Conservation (phyloP, 1,140 invertebrate genomes). For the Brachionus manjavacas region DNA sequence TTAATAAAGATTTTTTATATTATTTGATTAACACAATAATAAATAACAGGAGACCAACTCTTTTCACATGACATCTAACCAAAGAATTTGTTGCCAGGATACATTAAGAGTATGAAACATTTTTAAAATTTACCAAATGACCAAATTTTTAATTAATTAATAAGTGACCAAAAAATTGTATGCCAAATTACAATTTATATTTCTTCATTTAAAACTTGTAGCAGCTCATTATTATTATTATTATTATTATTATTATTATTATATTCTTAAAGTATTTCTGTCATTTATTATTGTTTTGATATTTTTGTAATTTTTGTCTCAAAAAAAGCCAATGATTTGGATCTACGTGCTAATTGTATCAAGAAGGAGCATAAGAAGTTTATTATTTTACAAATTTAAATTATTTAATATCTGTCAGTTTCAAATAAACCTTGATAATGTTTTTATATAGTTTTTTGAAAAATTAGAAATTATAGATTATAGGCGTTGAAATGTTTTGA, state of each 20-base stretch:
- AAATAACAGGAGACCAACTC: neutral
- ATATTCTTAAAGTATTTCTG: neutral
- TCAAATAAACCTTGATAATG: neutral
- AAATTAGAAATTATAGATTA: neutral
- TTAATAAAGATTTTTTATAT: neutral
- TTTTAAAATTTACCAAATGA: neutral
- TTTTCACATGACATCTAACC: neutral
- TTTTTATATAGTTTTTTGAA: neutral
- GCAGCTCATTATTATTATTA: too few relatives aligned
- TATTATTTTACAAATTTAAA: neutral
- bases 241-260: too few relatives aligned
- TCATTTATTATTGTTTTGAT: neutral
- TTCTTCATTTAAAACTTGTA: too few relatives aligned
- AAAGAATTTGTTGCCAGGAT: neutral
- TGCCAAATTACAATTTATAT: neutral
- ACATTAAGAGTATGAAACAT: neutral
- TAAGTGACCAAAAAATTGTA: neutral
- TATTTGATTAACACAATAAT: neutral
- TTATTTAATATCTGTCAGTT: too few relatives aligned
- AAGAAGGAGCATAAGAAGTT: neutral
- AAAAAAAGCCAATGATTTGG: neutral
- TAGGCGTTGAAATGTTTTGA: neutral
- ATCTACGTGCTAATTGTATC: neutral
- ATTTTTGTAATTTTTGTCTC: neutral
- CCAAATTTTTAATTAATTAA: neutral